Conservation (phyloP, 92 coral and sea anemone genomes). For the Isaurus tuberculatus region DNA sequence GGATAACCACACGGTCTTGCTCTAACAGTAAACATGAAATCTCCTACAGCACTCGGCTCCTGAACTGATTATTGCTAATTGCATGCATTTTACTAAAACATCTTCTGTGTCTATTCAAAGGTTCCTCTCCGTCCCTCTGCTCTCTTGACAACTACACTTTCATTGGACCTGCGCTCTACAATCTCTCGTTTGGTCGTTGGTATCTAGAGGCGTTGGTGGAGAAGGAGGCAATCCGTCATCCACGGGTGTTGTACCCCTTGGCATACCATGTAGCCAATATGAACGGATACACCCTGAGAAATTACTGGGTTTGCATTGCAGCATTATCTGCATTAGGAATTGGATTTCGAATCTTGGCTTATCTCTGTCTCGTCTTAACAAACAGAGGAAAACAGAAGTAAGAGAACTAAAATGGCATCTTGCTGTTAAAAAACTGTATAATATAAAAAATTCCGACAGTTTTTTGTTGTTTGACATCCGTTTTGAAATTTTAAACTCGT, state of each 20-base stretch:
- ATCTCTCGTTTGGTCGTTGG: conserved; percentile 71
- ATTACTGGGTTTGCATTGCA: conserved; percentile 57
- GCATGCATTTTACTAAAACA: too few relatives aligned
- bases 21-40: too few relatives aligned
- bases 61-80: too few relatives aligned
- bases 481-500: too few relatives aligned
- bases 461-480: too few relatives aligned
- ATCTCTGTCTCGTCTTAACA: conserved; percentile 55
- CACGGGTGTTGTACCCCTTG: conserved; percentile 53
- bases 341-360: conserved; percentile 53
- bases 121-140: conserved; percentile 64
- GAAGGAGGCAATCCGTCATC: conserved; percentile 66
- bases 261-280: conserved; percentile 46
- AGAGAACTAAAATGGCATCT: too few relatives aligned
- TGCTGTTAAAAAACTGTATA: too few relatives aligned
- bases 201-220: conserved; percentile 68
- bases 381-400: conserved; percentile 72
- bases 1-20: too few relatives aligned
- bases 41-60: too few relatives aligned
- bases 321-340: conserved; percentile 57
- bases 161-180: conserved; percentile 67
- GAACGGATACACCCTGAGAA: conserved; percentile 61
- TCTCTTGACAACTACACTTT: conserved; percentile 56
- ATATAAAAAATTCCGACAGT: too few relatives aligned
- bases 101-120: conserved; percentile 13